phyloP scores from a whole-genome alignment of 1,140 invertebrate genomes.

The Drosophila elegans region DNA sequence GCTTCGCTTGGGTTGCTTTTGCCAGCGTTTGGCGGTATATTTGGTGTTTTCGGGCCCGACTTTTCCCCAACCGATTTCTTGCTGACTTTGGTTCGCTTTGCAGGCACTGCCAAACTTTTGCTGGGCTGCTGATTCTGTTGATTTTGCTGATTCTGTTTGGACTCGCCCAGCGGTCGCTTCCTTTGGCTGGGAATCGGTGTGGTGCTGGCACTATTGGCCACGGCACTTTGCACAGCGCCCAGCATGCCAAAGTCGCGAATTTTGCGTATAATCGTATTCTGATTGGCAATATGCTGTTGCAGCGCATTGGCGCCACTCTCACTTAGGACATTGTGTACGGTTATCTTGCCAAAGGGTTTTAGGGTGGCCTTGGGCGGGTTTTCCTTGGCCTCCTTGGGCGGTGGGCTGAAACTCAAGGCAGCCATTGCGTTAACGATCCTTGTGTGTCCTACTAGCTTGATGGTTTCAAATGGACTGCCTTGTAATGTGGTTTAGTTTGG shows the following conservation, averaged over 20 bases:
- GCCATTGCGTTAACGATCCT: slow-evolving; percentile 28
- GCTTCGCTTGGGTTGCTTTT: slow-evolving; percentile 8
- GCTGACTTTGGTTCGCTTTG: slow-evolving; percentile 35
- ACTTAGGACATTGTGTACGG: slow-evolving; percentile 77
- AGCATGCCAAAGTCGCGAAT: slow-evolving; percentile 82
- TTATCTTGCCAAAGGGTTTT: slow-evolving; percentile 78
- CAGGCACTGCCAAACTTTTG: slow-evolving; percentile 5
- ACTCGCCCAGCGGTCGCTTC: slow-evolving; percentile 57
- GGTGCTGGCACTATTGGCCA: slow-evolving; percentile 12
- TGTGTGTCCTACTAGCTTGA: too few relatives aligned
- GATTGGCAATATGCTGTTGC: slow-evolving; percentile 68
- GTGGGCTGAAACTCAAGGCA: slow-evolving; percentile 57
- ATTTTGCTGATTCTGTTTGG: slow-evolving; percentile 39
- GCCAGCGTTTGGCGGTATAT: neutral
- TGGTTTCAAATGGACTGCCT: too few relatives aligned
- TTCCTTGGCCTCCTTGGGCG: slow-evolving; percentile 34
- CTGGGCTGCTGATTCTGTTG: slow-evolving; percentile 10
- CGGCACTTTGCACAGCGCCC: slow-evolving; percentile 70
- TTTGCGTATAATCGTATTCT: slow-evolving; percentile 79
- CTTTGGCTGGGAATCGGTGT: slow-evolving; percentile 11
- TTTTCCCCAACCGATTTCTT: slow-evolving; percentile 16
- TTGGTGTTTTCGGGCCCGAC: neutral
- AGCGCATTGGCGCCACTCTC: slow-evolving; percentile 73
- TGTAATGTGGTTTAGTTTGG: too few relatives aligned
- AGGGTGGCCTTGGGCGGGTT: slow-evolving; percentile 25